Base-by-base conservation (phyloP, 2,113 vertebrate species). In the Paralichthys olivaceus region DNA sequence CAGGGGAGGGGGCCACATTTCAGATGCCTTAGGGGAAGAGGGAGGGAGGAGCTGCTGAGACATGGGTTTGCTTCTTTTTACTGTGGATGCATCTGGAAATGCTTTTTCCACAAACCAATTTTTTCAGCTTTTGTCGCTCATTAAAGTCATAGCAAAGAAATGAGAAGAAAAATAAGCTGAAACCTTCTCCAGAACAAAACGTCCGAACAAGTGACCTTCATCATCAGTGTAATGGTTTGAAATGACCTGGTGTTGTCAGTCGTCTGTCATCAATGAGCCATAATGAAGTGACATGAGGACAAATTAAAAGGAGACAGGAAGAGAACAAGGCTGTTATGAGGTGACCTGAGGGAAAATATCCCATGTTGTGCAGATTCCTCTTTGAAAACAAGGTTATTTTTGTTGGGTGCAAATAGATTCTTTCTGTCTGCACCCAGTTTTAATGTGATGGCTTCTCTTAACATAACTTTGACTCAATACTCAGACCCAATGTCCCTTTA, bases 221-320 rank as follows among this genome's bases (percentile, higher is more conserved):
- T 60, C 43, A 20, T 70, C 60, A 65, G 17, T 60, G 20, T 54
- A 61, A 75, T 64, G 67, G 60, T 20, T 29, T 60, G 56, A 83
- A 83, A 87, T 90, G 77, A 76, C 49, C 64, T 73, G 70, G 73
- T 81, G 87, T 77, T 67, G 81, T 89, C 85, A 81, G 64, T 20
- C 55, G 20, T 63, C 59, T 47, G 68, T 80, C 71, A 74, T 71
- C 70, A 73, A 72, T 61, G 60, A 73, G 65, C 13, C 23, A 70
- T 72, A 71, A 60, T 56, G 74, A 32, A 67, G 65, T 64, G 65
- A 71, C 63, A 79, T 53, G 72, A 69, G 55, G 60, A 69, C 67
- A 49, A 63, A 64, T 70, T 67, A 45, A 69, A 61, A 55, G 51
- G 29, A 68, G 34, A 19, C 34, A 47, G 13, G 28, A 37, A 59